Evolutionary conservation across 2,797 vertebrate species (phyloP), one percentile per base, ranked within the genome.

Genomic region (Hapalemur alaotrensis): DNA sequence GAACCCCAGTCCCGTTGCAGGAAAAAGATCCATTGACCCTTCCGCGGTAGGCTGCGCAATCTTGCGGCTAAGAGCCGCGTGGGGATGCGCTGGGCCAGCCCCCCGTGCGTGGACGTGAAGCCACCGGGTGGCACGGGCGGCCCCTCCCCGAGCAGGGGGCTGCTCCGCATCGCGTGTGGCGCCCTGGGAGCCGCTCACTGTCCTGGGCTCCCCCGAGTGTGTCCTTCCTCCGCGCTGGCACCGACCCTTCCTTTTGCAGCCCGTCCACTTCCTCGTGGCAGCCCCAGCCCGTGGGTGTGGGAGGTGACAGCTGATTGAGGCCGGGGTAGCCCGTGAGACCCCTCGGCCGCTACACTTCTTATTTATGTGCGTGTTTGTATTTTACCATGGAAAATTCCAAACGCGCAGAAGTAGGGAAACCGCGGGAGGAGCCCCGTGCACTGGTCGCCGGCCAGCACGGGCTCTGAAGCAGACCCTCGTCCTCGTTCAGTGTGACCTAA

Each of bases 361-460:
- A 5, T 38, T 18, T 72, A 3, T 2, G 4, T n/a, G 17, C 13
- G 7, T 38, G 35, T 13, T 88, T 32, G 0, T 35, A 23, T 61
- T 67, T 61, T 18, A 10, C 38, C 14, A 25, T 61, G 73, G 65
- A 89, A 70, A 50, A 22, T 63, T 30, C 25, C 59, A 67, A 4
- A 50, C n/a, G 32, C 0, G 23, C 73, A n/a, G 46, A 70, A 11
- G n/a, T 13, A 89, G 91, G 88, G 32, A 30, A 1, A 2, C 25
- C 3, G 4, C 1, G 7, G 2, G 4, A 5, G 0, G 3, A 46
- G 57, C 28, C 41, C 43, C 8, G 11, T 2, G 38, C 3, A 0
- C 20, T 22, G 28, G 41, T 13, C 46, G 13, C 1, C 9, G 57
- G 23, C 2, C 32, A 46, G 4, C 54, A 61, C 2, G 0, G 17